These are phyloP conservation scores for Hafferia zeledoni DNA, from an alignment of 2,797 vertebrate species.

Conservation along the genomic window DNA sequence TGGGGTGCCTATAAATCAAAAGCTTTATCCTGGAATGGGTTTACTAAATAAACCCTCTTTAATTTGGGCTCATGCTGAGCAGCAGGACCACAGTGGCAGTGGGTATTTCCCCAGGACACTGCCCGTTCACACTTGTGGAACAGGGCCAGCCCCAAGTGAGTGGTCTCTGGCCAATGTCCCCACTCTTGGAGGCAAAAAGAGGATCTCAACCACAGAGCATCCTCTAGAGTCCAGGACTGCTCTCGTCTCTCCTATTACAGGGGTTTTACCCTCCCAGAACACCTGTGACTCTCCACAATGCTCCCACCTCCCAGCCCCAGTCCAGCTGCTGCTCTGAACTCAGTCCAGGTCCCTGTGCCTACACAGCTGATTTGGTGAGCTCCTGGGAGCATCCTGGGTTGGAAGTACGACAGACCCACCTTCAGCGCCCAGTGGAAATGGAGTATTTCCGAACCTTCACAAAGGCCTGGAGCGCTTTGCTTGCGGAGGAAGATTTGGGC, in stretches of 20 bases:
- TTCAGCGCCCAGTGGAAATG: conserved; percentile 14
- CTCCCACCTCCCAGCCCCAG: neutral
- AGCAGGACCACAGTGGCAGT: rapidly evolving
- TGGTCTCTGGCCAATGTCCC: neutral
- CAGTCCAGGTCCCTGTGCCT: neutral
- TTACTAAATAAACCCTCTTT: conserved; percentile 54
- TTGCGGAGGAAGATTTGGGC: neutral
- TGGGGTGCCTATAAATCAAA: conserved; percentile 48
- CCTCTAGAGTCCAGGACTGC: neutral
- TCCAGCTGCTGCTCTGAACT: conserved; percentile 28
- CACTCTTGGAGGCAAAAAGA: rapidly evolving
- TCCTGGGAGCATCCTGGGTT: neutral
- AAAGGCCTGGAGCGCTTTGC: neutral
- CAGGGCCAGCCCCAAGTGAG: rapidly evolving
- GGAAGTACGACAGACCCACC: conserved; percentile 15
- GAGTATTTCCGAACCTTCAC: neutral
- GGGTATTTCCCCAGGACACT: neutral
- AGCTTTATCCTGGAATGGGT: conserved; percentile 14
- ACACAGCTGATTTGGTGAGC: neutral
- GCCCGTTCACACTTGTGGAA: rapidly evolving
- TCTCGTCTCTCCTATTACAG: neutral
- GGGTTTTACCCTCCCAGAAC: neutral
- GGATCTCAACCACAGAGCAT: neutral
- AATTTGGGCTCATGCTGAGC: neutral
- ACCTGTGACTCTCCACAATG: neutral